These are phyloP conservation scores for Zaprionus davidi DNA, from an alignment of 1,140 invertebrate genomes.

Conservation along the genomic window DNA sequence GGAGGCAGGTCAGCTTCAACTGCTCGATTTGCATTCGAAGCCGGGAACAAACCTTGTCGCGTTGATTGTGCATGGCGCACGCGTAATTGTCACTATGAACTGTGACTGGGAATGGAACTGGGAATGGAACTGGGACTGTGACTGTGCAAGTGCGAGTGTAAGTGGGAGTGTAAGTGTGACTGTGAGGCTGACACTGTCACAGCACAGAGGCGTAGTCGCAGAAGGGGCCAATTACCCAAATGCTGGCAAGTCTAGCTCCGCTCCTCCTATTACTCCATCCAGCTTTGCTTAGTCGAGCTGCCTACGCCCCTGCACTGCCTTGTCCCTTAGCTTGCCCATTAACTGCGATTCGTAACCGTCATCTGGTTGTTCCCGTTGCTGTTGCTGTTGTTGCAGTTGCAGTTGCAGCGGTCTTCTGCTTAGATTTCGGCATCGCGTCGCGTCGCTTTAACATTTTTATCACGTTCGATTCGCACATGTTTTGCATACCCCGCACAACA, in stretches of 20 bases:
- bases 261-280: not conserved
- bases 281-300: no score
- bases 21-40: slow-evolving; percentile 36
- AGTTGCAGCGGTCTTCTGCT: slow-evolving; percentile 13
- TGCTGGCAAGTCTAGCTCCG: no score
- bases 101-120: slow-evolving; percentile 45
- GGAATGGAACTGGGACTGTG: not conserved
- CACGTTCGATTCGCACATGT: slow-evolving; percentile 84
- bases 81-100: slow-evolving; percentile 80
- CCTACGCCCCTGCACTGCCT: not conserved
- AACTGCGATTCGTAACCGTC: slow-evolving; percentile 73
- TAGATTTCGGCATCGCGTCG: slow-evolving; percentile 33
- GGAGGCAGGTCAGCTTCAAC: not conserved
- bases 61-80: slow-evolving; percentile 59
- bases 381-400: no score
- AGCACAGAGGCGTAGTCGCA: not conserved
- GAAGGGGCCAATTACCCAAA: not conserved
- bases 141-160: slow-evolving; percentile 33
- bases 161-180: not conserved
- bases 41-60: slow-evolving; percentile 6
- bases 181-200: not conserved
- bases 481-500: slow-evolving; percentile 69
- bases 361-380: slow-evolving; percentile 24
- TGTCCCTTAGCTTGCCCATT: slow-evolving; percentile 47
- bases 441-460: slow-evolving; percentile 79